Evolutionary conservation across 2,797 vertebrate genomes (phyloP), one percentile per base, ranked within the genome.

Genomic region (Leptatherina wallacei): DNA sequence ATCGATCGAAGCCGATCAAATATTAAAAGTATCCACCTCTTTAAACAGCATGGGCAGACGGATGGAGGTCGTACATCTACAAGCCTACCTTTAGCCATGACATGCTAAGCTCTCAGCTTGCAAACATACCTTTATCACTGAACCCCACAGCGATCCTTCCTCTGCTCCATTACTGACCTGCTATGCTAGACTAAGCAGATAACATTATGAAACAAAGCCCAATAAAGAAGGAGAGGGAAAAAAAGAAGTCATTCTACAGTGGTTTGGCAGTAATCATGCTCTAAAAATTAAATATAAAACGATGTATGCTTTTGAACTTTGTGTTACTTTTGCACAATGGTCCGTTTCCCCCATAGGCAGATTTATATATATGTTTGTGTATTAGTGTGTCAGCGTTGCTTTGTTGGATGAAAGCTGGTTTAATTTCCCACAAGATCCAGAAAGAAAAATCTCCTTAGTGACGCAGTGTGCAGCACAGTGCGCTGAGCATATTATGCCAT

Each of bases 361-460:
- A 68, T 64, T 9, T 57, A 51, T 69, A 27, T 69, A 27, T 69
- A 9, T 33, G 59, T 64, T 72, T 79, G 73, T 35, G 56, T 66
- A 52, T 69, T 27, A 27, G 65, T 69, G 59, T 65, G 49, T 47
- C 30, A 69, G 61, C 27, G 67, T n/a, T 71, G 77, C 63, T 69
- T 70, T 65, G 61, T 81, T 69, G 66, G 68, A 72, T 74, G 78
- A 42, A 66, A 79, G 76, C 67, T 57, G 76, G 38, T 88, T 91
- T 93, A 89, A 93, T 94, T 92, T 93, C 91, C 90, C 92, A 80
- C 55, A 84, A 90, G 90, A 90, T 86, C 73, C 71, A 77, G 83
- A 73, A 78, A 88, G 84, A 88, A 85, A 90, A 92, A 89, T 86
- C 87, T 91, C 91, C 83, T 86, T 66, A 74, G 85, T 66, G 84